Conservation (phyloP, 2,888 invertebrate species). For the Pomacea canaliculata region DNA sequence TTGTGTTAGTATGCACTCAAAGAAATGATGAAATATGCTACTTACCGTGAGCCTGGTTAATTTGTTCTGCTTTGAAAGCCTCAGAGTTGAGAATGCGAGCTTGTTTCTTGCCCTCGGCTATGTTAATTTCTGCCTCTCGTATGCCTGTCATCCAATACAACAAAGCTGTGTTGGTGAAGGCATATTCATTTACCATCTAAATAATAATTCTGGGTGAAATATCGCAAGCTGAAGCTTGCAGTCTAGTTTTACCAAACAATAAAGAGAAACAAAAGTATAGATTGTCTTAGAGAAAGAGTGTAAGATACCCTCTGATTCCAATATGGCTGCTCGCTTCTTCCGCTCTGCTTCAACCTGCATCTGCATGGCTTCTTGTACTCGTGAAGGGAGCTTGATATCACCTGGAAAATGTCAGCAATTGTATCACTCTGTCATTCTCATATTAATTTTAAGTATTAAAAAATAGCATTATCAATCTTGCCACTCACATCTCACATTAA, state of each 20-base stretch:
- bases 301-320: constrained; percentile 90
- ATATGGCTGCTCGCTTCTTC: constrained; percentile 93
- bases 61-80: constrained; percentile 93
- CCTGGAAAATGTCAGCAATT: constrained; percentile 72
- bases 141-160: constrained; percentile 62
- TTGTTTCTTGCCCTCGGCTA: constrained; percentile 95
- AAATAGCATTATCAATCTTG: neutral
- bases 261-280: too few relatives aligned
- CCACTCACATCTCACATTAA: too few relatives aligned
- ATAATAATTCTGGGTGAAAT: too few relatives aligned
- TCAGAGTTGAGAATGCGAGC: constrained; percentile 94
- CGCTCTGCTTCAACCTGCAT: constrained; percentile 99
- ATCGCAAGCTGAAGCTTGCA: too few relatives aligned
- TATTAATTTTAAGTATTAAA: neutral
- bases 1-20: too few relatives aligned
- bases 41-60: constrained; percentile 88
- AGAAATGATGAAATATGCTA: neutral
- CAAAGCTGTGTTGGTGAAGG: neutral
- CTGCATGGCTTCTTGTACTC: constrained; percentile 99
- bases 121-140: constrained; percentile 86
- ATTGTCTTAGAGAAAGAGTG: too few relatives aligned
- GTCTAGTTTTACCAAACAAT: too few relatives aligned
- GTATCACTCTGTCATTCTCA: neutral
- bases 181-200: too few relatives aligned
- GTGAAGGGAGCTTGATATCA: constrained; percentile 87